Evolutionary conservation across 2,888 invertebrate genomes (phyloP).

Genomic region (Camponotus fellah): DNA sequence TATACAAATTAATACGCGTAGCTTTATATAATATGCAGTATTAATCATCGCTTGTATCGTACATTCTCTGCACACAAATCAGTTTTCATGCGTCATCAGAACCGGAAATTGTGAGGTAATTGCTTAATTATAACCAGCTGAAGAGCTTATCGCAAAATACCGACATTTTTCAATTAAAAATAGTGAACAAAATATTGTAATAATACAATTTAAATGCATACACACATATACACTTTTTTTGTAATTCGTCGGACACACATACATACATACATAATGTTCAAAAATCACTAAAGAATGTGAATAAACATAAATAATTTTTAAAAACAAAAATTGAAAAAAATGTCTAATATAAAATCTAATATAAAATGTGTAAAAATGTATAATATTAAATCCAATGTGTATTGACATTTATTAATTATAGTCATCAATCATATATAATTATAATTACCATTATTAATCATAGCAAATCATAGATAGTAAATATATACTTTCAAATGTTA

Average conservation of each 20-base stretch:
- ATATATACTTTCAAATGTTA: not conserved
- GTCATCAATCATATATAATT: constrained; percentile 7
- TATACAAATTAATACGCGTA: constrained; percentile 53
- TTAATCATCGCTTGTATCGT: constrained; percentile 16
- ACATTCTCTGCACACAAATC: constrained; percentile 57
- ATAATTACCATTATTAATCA: not conserved
- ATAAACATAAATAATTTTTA: not conserved
- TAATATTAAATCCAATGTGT: too few species aligned
- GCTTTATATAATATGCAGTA: not conserved
- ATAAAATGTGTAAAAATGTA: not conserved
- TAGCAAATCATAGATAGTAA: not conserved
- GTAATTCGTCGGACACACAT: not conserved
- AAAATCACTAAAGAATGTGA: not conserved
- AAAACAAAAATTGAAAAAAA: not conserved
- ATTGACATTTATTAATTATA: too few species aligned
- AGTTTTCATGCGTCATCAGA: constrained; percentile 65
- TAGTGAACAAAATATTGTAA: not conserved
- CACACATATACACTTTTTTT: not conserved
- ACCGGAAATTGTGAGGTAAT: constrained; percentile 67
- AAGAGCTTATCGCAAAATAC: not conserved
- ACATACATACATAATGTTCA: not conserved
- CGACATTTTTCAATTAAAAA: not conserved
- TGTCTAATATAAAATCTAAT: too few species aligned
- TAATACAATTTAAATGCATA: not conserved
- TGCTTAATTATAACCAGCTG: constrained; percentile 43